Evolutionary conservation across 2,888 invertebrate species (phyloP).

Genomic region (Ischnura elegans): DNA sequence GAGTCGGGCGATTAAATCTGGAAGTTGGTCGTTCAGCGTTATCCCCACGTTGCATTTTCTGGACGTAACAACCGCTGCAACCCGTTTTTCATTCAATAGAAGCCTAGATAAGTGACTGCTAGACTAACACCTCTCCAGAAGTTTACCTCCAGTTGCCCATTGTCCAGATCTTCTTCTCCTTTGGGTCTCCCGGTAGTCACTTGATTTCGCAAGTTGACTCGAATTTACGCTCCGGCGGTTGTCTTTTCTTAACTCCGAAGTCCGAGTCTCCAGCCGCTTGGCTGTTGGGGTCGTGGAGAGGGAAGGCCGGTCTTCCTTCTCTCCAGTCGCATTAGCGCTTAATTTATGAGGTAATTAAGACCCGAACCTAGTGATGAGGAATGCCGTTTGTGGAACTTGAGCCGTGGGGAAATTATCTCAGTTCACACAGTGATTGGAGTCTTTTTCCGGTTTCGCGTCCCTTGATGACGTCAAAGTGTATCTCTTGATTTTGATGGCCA

Average conservation of each 20-base stretch:
- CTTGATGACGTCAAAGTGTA: neutral
- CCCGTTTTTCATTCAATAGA: neutral
- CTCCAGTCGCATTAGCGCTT: conserved; percentile 6
- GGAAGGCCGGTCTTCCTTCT: neutral
- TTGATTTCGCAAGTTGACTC: neutral
- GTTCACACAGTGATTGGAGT: neutral
- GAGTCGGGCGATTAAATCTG: neutral
- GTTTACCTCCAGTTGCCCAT: neutral
- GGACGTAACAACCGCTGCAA: neutral
- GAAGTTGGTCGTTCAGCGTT: neutral
- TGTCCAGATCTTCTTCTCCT: neutral
- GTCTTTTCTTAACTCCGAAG: neutral
- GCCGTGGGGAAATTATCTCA: neutral
- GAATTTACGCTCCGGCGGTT: neutral
- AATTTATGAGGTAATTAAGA: conserved; percentile 38
- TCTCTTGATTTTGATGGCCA: neutral
- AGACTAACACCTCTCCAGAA: neutral
- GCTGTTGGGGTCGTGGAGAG: neutral
- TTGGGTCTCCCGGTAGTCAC: neutral
- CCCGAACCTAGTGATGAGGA: conserved; percentile 22
- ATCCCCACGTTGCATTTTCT: neutral
- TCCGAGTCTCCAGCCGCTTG: neutral
- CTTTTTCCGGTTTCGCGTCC: neutral
- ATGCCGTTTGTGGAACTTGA: neutral
- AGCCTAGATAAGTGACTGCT: neutral